These are phyloP conservation scores for Danio jaintianensis DNA, from an alignment of 2,797 vertebrate species.

Conservation along the genomic window DNA sequence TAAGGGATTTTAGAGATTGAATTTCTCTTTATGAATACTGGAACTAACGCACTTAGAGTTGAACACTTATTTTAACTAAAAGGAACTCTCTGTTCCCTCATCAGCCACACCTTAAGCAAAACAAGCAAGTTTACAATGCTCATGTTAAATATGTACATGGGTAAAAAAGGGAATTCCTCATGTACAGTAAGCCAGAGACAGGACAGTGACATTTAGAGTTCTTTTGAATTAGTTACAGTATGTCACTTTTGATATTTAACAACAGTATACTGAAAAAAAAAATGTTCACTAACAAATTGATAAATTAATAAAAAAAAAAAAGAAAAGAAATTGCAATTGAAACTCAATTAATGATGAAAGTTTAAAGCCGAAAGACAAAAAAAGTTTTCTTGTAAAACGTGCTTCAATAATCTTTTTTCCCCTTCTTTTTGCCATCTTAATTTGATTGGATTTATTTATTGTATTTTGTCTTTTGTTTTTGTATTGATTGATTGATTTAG, in stretches of 20 bases:
- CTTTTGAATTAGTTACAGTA: not conserved
- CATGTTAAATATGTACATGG: not conserved
- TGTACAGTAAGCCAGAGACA: not conserved
- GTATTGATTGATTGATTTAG: too few species aligned
- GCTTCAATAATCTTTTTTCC: too few species aligned
- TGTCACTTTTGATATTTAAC: not conserved
- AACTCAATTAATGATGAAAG: too few species aligned
- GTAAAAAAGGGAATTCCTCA: conserved; percentile 19
- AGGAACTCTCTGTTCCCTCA: not conserved
- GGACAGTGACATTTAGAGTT: too few species aligned
- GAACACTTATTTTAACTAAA: conserved; percentile 20
- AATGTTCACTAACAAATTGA: too few species aligned
- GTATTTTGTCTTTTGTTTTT: too few species aligned
- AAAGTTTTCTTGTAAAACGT: too few species aligned
- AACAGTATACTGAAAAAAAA: too few species aligned
- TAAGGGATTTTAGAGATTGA: not conserved
- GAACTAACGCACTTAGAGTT: not conserved
- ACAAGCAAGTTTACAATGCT: not conserved
- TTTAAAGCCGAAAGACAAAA: too few species aligned
- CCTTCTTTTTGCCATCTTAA: too few species aligned
- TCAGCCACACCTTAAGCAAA: conserved; percentile 5
- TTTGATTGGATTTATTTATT: too few species aligned
- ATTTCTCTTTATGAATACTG: conserved; percentile 17
- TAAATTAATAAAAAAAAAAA: not conserved
- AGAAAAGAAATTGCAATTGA: too few species aligned